A percentile compares a stretch with the other conserved stretches of the same genome.
Conservation (phyloP, 2,888 invertebrate species). For the Folsomia candida region DNA sequence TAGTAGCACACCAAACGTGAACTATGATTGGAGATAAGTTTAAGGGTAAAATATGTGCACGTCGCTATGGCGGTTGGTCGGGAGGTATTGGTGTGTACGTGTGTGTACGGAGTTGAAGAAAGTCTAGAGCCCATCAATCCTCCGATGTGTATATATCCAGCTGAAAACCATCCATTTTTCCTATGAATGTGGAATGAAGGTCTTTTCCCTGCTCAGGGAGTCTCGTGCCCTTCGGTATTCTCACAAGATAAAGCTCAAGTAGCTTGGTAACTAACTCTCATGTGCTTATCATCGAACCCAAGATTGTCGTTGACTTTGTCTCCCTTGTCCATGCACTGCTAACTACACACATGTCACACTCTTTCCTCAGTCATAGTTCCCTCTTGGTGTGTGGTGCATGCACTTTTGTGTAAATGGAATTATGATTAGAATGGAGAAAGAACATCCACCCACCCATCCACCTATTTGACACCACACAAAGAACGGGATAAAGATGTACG, state of each 20-base stretch:
- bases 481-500: background rate
- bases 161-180: background rate
- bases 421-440: too few species aligned
- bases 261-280: slow-evolving; percentile 1
- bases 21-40: slow-evolving; percentile 8
- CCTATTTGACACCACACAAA: background rate
- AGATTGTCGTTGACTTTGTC: background rate
- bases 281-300: background rate
- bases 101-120: too few species aligned
- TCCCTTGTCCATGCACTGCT: too few species aligned
- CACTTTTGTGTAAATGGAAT: too few species aligned
- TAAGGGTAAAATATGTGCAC: slow-evolving; percentile 5
- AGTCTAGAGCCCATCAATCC: background rate
- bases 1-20: background rate
- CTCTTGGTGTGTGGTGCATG: too few species aligned
- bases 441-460: background rate
- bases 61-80: background rate
- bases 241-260: slow-evolving; percentile 7
- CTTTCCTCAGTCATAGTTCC: too few species aligned
- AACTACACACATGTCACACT: too few species aligned
- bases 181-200: slow-evolving; percentile 3
- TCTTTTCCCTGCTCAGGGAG: background rate
- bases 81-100: too few species aligned
- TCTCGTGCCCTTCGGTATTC: background rate
- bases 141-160: too few species aligned